These are phyloP conservation scores for Ooceraea biroi DNA, from an alignment of 1,140 invertebrate genomes.

Conservation along the genomic window DNA sequence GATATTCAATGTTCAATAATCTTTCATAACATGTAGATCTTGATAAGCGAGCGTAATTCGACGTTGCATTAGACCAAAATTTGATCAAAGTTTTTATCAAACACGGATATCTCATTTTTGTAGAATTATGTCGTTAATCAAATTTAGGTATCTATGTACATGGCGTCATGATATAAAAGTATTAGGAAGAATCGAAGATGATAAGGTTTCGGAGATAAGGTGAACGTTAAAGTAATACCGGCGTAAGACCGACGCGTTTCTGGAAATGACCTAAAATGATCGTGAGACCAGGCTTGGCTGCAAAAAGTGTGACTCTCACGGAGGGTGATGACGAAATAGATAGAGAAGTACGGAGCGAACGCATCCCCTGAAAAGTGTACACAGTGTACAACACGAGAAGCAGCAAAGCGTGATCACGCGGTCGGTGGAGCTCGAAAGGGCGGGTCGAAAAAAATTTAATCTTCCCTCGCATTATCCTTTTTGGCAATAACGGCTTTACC, in stretches of 20 bases:
- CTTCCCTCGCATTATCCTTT: conserved; percentile 78
- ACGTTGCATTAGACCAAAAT: neutral
- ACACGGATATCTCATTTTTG: too few relatives aligned
- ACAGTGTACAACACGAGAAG: conserved; percentile 69
- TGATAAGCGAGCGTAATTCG: neutral
- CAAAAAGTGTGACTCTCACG: conserved; percentile 51
- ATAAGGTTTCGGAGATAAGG: neutral
- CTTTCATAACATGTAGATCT: conserved; percentile 3
- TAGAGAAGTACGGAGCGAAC: neutral
- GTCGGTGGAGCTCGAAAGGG: conserved; percentile 66
- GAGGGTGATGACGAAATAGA: conserved; percentile 24
- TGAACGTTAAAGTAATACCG: neutral
- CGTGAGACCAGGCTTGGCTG: conserved; percentile 4
- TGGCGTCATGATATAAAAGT: too few relatives aligned
- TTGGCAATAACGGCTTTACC: conserved; percentile 75
- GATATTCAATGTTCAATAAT: neutral
- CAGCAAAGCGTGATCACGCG: conserved; percentile 68
- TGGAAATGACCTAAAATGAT: conserved; percentile 4
- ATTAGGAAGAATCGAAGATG: too few relatives aligned
- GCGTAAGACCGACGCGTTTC: neutral
- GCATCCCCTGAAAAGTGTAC: conserved; percentile 63
- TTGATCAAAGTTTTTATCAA: too few relatives aligned
- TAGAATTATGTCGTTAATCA: too few relatives aligned
- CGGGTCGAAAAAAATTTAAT: conserved; percentile 76
- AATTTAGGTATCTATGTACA: too few relatives aligned